Conservation (phyloP, 2,113 vertebrate genomes). For the Pelecanoides urinatrix region DNA sequence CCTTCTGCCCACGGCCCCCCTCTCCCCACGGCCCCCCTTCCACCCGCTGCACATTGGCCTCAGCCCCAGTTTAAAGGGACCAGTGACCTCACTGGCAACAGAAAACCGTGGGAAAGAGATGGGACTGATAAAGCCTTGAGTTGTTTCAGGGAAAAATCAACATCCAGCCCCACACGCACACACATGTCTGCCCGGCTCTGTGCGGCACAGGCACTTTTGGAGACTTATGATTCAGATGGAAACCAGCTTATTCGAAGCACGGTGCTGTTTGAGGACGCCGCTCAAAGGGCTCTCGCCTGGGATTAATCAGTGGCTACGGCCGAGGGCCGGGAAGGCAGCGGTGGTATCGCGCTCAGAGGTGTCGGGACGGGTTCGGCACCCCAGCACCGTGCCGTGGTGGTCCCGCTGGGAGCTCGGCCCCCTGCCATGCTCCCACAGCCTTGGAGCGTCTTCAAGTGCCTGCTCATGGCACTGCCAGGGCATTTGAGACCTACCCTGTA, state of each 20-base stretch:
- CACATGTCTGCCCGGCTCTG: constrained; percentile 43
- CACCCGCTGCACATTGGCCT: constrained; percentile 53
- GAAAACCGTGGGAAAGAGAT: constrained; percentile 72
- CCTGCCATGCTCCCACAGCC: background rate
- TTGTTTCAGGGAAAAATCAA: constrained; percentile 70
- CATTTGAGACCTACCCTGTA: background rate
- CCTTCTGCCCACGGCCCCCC: background rate
- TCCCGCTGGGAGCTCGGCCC: background rate
- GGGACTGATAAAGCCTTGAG: constrained; percentile 68
- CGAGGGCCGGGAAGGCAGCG: background rate
- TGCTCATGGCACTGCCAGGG: background rate
- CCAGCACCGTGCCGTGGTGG: background rate
- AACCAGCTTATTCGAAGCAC: background rate
- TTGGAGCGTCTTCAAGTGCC: background rate
- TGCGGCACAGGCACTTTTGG: background rate
- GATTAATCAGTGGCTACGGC: background rate
- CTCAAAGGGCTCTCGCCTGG: background rate
- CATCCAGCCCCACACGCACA: constrained; percentile 62
- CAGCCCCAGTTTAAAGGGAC: constrained; percentile 67
- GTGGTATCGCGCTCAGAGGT: background rate
- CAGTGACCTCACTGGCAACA: constrained; percentile 72
- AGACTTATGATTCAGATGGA: background rate
- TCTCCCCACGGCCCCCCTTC: background rate
- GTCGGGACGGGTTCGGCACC: background rate
- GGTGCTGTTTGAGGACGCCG: background rate